Percentiles rank a stretch among this genome's conserved stretches.
These are phyloP conservation scores for Dendrolimus pini DNA, from an alignment of 2,888 invertebrate genomes.

Conservation along the genomic window DNA sequence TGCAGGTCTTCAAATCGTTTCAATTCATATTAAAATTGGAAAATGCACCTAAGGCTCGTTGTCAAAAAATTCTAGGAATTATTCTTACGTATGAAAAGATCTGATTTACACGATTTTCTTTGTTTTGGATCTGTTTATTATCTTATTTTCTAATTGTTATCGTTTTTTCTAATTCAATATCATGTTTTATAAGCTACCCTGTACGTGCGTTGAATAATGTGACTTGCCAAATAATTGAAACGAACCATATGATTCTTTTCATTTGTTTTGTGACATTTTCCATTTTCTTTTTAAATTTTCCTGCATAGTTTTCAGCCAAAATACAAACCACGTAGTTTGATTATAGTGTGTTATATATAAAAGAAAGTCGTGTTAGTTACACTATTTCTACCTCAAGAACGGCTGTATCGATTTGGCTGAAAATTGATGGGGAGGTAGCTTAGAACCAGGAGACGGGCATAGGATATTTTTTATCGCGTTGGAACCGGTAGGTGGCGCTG, in stretches of 20 bases:
- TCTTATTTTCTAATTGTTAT: slow-evolving; percentile 49
- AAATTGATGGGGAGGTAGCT: too few species aligned
- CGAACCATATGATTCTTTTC: slow-evolving; percentile 70
- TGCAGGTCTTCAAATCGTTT: slow-evolving; percentile 6
- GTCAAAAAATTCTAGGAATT: slow-evolving; percentile 33
- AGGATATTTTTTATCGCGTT: too few species aligned
- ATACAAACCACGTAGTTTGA: neutral
- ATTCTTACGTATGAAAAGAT: slow-evolving; percentile 44
- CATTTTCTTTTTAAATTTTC: slow-evolving; percentile 42
- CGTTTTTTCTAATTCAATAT: slow-evolving; percentile 39
- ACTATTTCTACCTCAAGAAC: too few species aligned
- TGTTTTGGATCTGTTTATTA: slow-evolving; percentile 21
- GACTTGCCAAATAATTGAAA: slow-evolving; percentile 68
- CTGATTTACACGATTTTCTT: slow-evolving; percentile 42
- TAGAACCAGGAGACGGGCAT: too few species aligned
- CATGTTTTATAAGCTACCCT: slow-evolving; percentile 33
- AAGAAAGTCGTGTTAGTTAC: too few species aligned
- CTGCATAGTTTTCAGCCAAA: neutral
- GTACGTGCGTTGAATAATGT: slow-evolving; percentile 51
- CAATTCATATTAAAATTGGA: slow-evolving; percentile 48
- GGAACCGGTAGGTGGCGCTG: too few species aligned
- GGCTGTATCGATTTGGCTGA: too few species aligned
- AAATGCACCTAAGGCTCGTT: slow-evolving; percentile 34
- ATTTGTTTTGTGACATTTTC: slow-evolving; percentile 62
- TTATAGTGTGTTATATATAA: too few species aligned